These are phyloP conservation scores for Leptinotarsa texana DNA, from an alignment of 1,140 invertebrate genomes.

Conservation along the genomic window DNA sequence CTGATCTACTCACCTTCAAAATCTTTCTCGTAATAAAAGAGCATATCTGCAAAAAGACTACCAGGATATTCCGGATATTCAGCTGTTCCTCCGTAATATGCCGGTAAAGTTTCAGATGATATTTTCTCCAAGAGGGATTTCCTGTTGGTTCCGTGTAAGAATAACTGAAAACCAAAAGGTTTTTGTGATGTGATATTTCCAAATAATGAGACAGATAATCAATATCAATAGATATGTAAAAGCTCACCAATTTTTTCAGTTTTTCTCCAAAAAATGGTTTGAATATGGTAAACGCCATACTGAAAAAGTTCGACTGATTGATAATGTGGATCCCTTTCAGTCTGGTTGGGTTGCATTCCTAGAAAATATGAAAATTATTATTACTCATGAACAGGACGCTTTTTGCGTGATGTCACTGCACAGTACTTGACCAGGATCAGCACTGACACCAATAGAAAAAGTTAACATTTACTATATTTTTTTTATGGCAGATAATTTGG, in stretches of 20 bases:
- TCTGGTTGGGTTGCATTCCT: conserved; percentile 69
- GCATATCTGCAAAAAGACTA: conserved; percentile 58
- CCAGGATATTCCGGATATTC: conserved; percentile 58
- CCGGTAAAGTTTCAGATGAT: conserved; percentile 66
- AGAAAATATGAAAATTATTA: conserved; percentile 21
- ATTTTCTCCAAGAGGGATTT: conserved; percentile 67
- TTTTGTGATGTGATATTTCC: not conserved
- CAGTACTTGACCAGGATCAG: no score
- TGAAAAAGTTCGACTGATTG: conserved; percentile 79
- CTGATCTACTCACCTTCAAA: conserved; percentile 58
- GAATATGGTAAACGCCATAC: conserved; percentile 75
- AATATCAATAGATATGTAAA: not conserved
- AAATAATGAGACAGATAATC: not conserved
- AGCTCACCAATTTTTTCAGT: conserved; percentile 62
- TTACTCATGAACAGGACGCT: no score
- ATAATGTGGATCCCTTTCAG: conserved; percentile 75
- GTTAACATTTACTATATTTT: no score
- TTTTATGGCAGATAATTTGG: no score
- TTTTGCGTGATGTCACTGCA: no score
- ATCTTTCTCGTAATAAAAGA: conserved; percentile 60
- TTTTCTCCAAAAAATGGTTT: conserved; percentile 76
- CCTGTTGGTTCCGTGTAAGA: conserved; percentile 75
- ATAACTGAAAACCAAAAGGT: conserved; percentile 56
- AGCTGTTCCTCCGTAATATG: conserved; percentile 69
- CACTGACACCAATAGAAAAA: no score